Conservation (phyloP, 1,140 invertebrate genomes). For the Habropoda laboriosa region DNA sequence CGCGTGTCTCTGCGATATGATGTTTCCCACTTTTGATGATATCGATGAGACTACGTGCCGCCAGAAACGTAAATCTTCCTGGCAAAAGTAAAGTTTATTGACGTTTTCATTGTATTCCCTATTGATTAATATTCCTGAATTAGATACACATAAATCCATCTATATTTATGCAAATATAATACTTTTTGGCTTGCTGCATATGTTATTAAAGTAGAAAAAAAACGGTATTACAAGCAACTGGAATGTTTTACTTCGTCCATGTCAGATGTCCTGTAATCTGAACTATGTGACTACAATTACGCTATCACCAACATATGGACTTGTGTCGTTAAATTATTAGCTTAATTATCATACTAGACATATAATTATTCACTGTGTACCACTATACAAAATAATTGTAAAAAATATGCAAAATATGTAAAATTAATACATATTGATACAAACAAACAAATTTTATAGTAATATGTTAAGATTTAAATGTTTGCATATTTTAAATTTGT, state of each 20-base stretch:
- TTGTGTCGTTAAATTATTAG: neutral
- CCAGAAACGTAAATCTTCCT: conserved; percentile 33
- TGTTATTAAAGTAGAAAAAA: neutral
- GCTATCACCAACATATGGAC: too few relatives aligned
- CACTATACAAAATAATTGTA: neutral
- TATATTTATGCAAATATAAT: neutral
- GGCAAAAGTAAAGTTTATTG: neutral
- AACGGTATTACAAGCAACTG: neutral
- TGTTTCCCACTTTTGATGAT: conserved; percentile 22
- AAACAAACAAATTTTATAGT: neutral
- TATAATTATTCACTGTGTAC: neutral
- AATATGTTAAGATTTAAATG: neutral
- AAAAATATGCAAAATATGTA: neutral
- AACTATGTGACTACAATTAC: conserved; percentile 18
- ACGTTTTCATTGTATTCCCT: neutral
- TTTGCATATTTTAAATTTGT: neutral
- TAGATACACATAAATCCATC: neutral
- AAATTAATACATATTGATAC: neutral
- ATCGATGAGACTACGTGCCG: conserved; percentile 37
- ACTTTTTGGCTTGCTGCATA: neutral
- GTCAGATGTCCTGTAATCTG: neutral
- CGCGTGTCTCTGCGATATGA: conserved; percentile 1
- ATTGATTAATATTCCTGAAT: neutral
- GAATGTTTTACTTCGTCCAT: neutral
- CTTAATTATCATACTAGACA: neutral